These are phyloP conservation scores for Stenolophus ochropezus DNA, from an alignment of 2,888 invertebrate species.

Conservation along the genomic window DNA sequence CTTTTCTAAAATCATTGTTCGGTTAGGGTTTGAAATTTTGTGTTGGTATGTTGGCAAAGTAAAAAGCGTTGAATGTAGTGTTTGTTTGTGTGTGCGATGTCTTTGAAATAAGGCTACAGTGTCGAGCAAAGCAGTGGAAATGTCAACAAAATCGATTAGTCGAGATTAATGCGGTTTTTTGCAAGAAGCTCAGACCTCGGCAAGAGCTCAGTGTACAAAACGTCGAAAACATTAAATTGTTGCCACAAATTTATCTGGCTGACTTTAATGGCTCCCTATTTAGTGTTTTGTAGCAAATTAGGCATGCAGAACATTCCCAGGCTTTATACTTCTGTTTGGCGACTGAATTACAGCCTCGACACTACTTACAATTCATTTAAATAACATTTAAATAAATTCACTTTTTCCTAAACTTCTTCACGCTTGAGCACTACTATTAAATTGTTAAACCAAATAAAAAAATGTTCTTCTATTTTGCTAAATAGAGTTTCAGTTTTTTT, in stretches of 20 bases:
- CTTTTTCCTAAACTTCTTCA: constrained; percentile 22
- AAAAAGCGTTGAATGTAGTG: too few relatives aligned
- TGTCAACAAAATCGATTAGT: constrained; percentile 48
- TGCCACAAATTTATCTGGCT: constrained; percentile 58
- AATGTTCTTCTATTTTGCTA: not conserved
- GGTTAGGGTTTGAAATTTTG: too few relatives aligned
- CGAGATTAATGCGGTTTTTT: constrained; percentile 49
- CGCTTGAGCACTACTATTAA: not conserved
- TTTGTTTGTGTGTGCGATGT: too few relatives aligned
- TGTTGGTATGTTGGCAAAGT: too few relatives aligned
- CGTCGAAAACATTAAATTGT: constrained; percentile 60
- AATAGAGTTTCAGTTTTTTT: too few relatives aligned
- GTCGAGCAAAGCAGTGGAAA: not conserved
- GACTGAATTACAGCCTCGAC: constrained; percentile 24
- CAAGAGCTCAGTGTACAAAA: constrained; percentile 2
- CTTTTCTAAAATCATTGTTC: too few relatives aligned
- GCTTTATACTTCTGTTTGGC: constrained; percentile 54
- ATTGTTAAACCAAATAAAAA: not conserved
- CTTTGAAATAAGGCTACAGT: not conserved
- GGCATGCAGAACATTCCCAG: constrained; percentile 35
- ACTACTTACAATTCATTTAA: constrained; percentile 46
- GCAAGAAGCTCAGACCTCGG: not conserved
- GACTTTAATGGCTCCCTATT: constrained; percentile 58
- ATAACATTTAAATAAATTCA: constrained; percentile 52
- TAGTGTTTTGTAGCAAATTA: constrained; percentile 59